Conservation (phyloP, 2,888 invertebrate species). For the Strigamia maritima region DNA sequence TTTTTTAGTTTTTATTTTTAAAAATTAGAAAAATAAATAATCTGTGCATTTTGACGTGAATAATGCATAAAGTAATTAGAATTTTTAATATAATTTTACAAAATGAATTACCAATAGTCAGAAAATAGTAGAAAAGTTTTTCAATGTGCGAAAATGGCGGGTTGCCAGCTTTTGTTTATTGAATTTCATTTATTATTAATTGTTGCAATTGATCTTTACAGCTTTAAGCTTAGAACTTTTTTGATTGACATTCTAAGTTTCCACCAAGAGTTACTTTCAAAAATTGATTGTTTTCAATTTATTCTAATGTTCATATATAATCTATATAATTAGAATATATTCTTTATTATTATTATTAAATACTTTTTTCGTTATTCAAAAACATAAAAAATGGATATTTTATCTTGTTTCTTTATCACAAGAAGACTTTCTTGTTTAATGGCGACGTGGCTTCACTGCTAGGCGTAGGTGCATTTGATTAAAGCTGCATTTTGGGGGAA, state of each 20-base stretch:
- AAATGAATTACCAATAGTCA: neutral
- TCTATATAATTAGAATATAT: too few relatives aligned
- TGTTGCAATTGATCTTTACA: neutral
- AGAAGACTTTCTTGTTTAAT: neutral
- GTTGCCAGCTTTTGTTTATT: slow-evolving; percentile 1
- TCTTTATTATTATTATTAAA: too few relatives aligned
- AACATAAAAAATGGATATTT: too few relatives aligned
- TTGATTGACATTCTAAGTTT: neutral
- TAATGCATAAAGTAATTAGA: neutral
- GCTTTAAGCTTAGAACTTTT: neutral
- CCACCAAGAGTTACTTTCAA: too few relatives aligned
- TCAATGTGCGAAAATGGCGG: neutral
- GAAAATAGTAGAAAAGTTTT: neutral
- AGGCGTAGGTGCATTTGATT: neutral
- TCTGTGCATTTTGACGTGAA: too few relatives aligned
- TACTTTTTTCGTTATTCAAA: too few relatives aligned
- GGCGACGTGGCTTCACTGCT: neutral
- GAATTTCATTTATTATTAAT: slow-evolving; percentile 24
- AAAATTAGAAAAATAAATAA: too few relatives aligned
- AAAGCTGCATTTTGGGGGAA: neutral
- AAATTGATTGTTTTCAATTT: too few relatives aligned
- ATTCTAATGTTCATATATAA: too few relatives aligned
- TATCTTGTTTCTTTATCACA: too few relatives aligned
- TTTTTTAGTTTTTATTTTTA: too few relatives aligned
- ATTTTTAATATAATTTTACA: neutral